Conservation (phyloP, 2,888 invertebrate species). For the Lycophotia porphyrea region DNA sequence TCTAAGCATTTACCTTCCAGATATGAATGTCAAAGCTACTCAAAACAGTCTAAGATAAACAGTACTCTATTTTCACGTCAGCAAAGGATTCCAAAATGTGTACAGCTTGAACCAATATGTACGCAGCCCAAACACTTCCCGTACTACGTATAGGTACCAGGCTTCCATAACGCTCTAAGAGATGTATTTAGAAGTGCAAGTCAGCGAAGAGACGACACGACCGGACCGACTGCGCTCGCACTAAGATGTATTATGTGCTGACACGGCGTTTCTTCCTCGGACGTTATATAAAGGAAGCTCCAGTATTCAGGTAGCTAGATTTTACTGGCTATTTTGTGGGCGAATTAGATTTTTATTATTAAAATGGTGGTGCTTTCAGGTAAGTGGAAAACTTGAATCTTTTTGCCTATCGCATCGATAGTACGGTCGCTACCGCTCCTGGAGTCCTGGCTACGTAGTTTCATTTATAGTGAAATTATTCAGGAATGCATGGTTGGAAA, state of each 20-base stretch:
- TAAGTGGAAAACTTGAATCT: slow-evolving; percentile 51
- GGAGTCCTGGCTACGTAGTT: slow-evolving; percentile 28
- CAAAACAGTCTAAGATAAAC: slow-evolving; percentile 25
- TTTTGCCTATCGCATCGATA: slow-evolving; percentile 49
- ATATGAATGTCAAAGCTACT: slow-evolving; percentile 12
- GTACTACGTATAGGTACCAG: slow-evolving; percentile 43
- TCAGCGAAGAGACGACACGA: slow-evolving; percentile 58
- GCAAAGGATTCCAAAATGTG: slow-evolving; percentile 41
- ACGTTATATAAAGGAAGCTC: slow-evolving; percentile 49
- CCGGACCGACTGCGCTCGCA: slow-evolving; percentile 61
- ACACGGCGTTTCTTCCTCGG: slow-evolving; percentile 47
- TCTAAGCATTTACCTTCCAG: not conserved
- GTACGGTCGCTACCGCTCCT: slow-evolving; percentile 32
- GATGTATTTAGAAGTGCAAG: slow-evolving; percentile 63
- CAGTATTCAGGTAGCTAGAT: slow-evolving; percentile 57
- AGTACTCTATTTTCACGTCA: slow-evolving; percentile 15
- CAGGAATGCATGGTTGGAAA: slow-evolving; percentile 10
- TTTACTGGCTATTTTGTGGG: slow-evolving; percentile 55
- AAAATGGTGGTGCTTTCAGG: slow-evolving; percentile 52
- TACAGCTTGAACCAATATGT: slow-evolving; percentile 40
- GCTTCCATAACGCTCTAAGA: slow-evolving; percentile 46
- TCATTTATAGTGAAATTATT: slow-evolving; percentile 36
- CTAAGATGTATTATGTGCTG: slow-evolving; percentile 61
- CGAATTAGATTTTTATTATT: slow-evolving; percentile 61
- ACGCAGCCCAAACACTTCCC: slow-evolving; percentile 31